Evolutionary conservation across 2,888 invertebrate species (phyloP).

Genomic region (Siphlonurus alternatus): DNA sequence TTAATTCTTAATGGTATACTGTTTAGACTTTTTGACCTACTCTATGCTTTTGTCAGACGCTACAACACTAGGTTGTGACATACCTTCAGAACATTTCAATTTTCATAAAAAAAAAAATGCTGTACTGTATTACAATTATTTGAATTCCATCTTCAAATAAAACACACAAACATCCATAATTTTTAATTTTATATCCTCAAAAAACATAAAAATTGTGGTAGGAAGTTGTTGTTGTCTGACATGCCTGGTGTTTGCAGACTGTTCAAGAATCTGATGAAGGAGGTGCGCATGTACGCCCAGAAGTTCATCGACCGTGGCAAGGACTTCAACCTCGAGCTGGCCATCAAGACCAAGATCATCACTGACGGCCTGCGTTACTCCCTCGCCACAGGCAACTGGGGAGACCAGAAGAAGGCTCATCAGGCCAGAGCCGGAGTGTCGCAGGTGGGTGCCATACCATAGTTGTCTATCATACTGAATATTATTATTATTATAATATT

Average conservation of each 20-base stretch:
- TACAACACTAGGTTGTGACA: no score
- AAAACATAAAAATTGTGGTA: background rate
- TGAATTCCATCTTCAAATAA: no score
- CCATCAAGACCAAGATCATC: constrained; percentile 93
- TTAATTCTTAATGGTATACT: no score
- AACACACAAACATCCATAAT: no score
- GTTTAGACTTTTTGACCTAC: no score
- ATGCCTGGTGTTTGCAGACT: constrained; percentile 33
- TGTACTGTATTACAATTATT: background rate
- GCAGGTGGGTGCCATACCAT: constrained; percentile 35
- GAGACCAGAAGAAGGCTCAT: constrained; percentile 99
- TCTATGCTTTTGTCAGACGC: no score
- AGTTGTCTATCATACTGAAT: background rate
- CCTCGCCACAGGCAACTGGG: constrained; percentile 99
- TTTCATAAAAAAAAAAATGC: background rate
- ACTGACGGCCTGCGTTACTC: constrained; percentile 97
- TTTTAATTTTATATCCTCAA: no score
- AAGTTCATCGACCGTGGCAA: constrained; percentile 98
- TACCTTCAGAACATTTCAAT: no score
- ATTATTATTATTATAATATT: background rate
- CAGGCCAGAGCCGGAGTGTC: constrained; percentile 94
- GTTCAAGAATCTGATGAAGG: constrained; percentile 91
- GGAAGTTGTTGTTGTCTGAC: background rate
- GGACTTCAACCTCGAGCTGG: constrained; percentile 93
- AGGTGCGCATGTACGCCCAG: constrained; percentile 95